Conservation (phyloP, 1,140 invertebrate species). For the Vanessa atalanta region DNA sequence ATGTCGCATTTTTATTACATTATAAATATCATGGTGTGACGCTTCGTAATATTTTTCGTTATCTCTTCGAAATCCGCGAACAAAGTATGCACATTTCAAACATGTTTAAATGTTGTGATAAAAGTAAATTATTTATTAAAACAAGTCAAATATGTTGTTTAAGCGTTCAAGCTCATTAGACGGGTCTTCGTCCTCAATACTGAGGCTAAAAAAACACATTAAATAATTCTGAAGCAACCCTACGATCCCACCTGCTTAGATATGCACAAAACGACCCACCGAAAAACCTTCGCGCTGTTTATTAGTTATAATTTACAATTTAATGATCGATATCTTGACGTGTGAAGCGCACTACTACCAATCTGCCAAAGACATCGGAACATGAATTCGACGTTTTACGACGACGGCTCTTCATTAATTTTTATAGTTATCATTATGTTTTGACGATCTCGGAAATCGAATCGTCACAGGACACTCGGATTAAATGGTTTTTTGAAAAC, state of each 20-base stretch:
- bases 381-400: slow-evolving; percentile 46
- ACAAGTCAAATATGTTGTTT: slow-evolving; percentile 16
- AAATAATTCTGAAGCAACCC: slow-evolving; percentile 5
- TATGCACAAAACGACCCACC: slow-evolving; percentile 18
- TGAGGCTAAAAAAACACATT: not conserved
- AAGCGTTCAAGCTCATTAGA: slow-evolving; percentile 17
- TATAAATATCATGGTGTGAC: not conserved
- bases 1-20: not conserved
- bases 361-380: slow-evolving; percentile 41
- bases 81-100: not conserved
- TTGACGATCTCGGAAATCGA: slow-evolving; percentile 35
- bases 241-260: slow-evolving; percentile 5
- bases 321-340: slow-evolving; percentile 42
- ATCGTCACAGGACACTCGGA: slow-evolving; percentile 33
- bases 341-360: slow-evolving; percentile 36
- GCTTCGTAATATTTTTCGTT: not conserved
- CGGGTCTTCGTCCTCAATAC: slow-evolving; percentile 1
- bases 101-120: not conserved
- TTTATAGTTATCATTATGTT: slow-evolving; percentile 47
- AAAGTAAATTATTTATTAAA: slow-evolving; percentile 7
- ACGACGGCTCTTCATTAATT: slow-evolving; percentile 43
- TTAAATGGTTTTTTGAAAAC: slow-evolving; percentile 11
- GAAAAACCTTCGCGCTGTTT: slow-evolving; percentile 21
- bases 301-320: slow-evolving; percentile 41
- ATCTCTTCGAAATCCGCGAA: not conserved